phyloP scores from a whole-genome alignment of 2,113 vertebrate genomes.

The Oreocharis arfaki region DNA sequence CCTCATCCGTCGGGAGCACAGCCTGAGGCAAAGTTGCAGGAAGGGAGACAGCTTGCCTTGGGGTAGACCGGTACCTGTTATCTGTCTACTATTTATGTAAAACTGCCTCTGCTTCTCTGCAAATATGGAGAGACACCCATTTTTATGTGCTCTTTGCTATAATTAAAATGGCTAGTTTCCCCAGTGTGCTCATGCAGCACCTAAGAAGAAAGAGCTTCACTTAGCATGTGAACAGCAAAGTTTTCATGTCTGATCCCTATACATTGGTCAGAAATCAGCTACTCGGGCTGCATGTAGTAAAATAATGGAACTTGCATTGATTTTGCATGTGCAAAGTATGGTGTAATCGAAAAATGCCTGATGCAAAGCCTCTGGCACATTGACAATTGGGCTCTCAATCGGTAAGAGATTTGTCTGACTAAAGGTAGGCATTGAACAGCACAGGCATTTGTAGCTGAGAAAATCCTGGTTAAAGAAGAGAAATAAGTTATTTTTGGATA shows the following conservation, averaged over 20 bases:
- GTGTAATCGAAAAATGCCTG: background rate
- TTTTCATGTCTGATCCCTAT: background rate
- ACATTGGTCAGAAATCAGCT: background rate
- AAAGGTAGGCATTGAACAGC: background rate
- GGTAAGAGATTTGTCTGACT: background rate
- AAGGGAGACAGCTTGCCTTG: constrained; percentile 74
- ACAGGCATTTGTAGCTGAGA: background rate
- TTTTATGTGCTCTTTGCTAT: background rate
- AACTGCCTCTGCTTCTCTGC: background rate
- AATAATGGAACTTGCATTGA: background rate
- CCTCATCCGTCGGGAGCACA: constrained; percentile 70
- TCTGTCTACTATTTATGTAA: background rate
- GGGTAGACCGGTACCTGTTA: constrained; percentile 61
- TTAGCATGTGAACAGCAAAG: background rate
- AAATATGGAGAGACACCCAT: background rate
- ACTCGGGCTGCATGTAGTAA: background rate
- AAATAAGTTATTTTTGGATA: background rate
- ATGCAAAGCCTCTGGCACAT: background rate
- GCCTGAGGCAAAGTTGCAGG: constrained; percentile 59
- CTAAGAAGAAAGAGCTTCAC: background rate
- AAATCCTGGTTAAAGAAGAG: background rate
- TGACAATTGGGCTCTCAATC: background rate
- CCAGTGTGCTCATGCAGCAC: background rate
- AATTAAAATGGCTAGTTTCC: background rate
- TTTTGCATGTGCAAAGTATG: background rate